Evolutionary conservation across 2,888 invertebrate genomes (phyloP).

Genomic region (Adelognathus sp.): DNA sequence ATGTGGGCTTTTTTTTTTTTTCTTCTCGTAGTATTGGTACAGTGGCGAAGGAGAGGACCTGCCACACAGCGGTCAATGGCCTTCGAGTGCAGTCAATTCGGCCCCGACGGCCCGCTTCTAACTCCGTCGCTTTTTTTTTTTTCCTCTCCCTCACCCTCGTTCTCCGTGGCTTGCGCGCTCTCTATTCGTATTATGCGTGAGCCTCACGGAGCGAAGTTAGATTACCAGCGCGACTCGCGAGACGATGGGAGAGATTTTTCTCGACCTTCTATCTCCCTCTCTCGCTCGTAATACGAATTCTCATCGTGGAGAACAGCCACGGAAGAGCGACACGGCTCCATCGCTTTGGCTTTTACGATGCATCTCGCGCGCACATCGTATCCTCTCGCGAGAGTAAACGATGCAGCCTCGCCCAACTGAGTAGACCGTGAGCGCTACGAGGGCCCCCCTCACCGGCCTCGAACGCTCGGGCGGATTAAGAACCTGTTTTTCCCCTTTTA

Average conservation of each 20-base stretch:
- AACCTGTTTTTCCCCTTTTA: slow-evolving; percentile 50
- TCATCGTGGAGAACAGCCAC: background rate
- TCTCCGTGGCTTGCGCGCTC: background rate
- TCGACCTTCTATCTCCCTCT: background rate
- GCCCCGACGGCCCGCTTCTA: slow-evolving; percentile 38
- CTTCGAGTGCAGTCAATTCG: slow-evolving; percentile 63
- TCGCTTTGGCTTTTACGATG: slow-evolving; percentile 11
- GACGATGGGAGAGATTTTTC: slow-evolving; percentile 10
- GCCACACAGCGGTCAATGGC: slow-evolving; percentile 61
- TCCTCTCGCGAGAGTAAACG: slow-evolving; percentile 7
- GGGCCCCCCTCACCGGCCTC: slow-evolving; percentile 39
- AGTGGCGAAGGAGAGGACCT: slow-evolving; percentile 52
- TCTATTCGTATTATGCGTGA: slow-evolving; percentile 22
- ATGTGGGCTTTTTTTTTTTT: too few relatives aligned
- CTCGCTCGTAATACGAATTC: background rate
- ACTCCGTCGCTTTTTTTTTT: slow-evolving; percentile 27
- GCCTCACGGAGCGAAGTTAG: slow-evolving; percentile 25
- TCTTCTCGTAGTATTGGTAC: slow-evolving; percentile 15
- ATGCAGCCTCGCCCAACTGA: slow-evolving; percentile 22
- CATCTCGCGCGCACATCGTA: slow-evolving; percentile 23
- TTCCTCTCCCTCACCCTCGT: background rate
- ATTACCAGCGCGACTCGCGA: background rate
- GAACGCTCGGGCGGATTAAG: slow-evolving; percentile 36
- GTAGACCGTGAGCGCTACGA: background rate
- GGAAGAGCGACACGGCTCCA: background rate